Percentiles rank a stretch among this genome's conserved stretches.
Conservation (phyloP, 2,797 vertebrate genomes). For the Acipenser transmontanus region DNA sequence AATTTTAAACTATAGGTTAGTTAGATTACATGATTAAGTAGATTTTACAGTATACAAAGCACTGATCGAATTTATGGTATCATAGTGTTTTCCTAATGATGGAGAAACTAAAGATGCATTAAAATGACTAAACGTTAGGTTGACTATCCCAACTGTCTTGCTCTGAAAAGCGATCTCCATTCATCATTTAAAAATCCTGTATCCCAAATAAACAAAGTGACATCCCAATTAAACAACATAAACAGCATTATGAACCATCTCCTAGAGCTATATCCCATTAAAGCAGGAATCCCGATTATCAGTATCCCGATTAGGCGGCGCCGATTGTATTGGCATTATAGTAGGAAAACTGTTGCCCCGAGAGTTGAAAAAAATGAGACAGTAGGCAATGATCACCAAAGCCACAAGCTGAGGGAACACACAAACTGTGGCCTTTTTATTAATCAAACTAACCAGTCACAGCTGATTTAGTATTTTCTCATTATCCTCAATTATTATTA, state of each 20-base stretch:
- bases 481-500: no score
- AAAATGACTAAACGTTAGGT: not conserved
- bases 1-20: not conserved
- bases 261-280: no score
- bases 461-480: no score
- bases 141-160: not conserved
- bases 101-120: slow-evolving; percentile 1
- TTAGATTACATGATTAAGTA: not conserved
- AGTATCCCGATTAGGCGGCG: no score
- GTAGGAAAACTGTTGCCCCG: no score
- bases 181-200: not conserved
- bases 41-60: not conserved
- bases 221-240: not conserved
- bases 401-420: no score
- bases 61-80: not conserved
- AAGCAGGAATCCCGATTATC: no score
- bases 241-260: not conserved
- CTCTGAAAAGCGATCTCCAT: not conserved
- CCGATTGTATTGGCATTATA: no score
- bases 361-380: no score
- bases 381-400: no score
- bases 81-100: not conserved
- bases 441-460: no score
- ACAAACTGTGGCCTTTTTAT: no score
- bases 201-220: slow-evolving; percentile 5